phyloP scores from a whole-genome alignment of 2,113 vertebrate genomes.

The Callipepla californica region DNA sequence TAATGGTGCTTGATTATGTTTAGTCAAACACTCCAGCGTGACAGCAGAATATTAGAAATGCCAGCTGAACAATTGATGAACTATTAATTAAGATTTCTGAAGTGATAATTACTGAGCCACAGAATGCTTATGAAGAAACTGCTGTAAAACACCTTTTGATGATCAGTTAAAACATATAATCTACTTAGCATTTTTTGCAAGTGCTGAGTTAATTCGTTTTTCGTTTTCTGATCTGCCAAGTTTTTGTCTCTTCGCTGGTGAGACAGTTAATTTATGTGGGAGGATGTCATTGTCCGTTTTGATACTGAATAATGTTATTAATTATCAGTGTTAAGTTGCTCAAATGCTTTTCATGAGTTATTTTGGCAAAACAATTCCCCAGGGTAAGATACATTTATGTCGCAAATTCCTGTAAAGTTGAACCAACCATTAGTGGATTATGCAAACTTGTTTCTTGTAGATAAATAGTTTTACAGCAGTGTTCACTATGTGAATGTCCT shows the following conservation, averaged over 20 bases:
- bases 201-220: constrained; percentile 37
- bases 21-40: neutral
- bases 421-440: constrained; percentile 56
- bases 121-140: neutral
- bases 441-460: constrained; percentile 63
- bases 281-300: constrained; percentile 31
- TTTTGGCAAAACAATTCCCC: constrained; percentile 56
- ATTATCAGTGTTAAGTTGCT: constrained; percentile 69
- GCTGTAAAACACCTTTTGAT: neutral
- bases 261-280: neutral
- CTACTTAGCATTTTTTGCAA: constrained; percentile 8
- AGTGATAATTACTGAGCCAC: neutral
- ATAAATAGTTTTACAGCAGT: constrained; percentile 69
- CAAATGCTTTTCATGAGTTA: constrained; percentile 65
- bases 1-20: constrained; percentile 3
- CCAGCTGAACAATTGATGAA: neutral
- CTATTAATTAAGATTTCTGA: constrained; percentile 21
- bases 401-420: constrained; percentile 62
- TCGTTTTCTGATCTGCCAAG: constrained; percentile 18
- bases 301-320: constrained; percentile 68
- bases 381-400: constrained; percentile 61
- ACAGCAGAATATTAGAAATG: neutral
- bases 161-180: neutral
- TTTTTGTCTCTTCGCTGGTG: constrained; percentile 7
- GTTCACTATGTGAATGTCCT: constrained; percentile 52